Base-by-base conservation (phyloP, 2,797 vertebrate genomes). In the Lophius americanus region DNA sequence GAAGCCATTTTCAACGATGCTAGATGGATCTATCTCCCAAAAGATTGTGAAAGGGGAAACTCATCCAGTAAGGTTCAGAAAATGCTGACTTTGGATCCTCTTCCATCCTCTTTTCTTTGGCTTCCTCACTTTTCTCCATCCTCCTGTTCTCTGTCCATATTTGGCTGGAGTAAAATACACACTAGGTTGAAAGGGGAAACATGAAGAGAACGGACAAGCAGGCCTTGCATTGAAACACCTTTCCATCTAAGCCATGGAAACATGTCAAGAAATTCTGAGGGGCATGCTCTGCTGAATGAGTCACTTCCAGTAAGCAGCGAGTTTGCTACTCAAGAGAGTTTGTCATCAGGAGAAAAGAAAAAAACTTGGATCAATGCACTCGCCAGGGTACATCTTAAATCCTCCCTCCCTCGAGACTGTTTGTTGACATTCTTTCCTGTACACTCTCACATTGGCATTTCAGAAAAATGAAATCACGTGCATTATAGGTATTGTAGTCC, bases 231-330 rank as follows among this genome's bases (percentile, higher is more conserved):
- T 65, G 82, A 72, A 73, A 86, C 81, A 71, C 79, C 75, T 85
- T 82, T 79, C 74, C 67, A 75, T 78, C 81, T 59, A 44, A 52
- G 65, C 69, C 65, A 70, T 69, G 78, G 79, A 87, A 89, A 87
- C 73, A 80, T 79, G 71, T 81, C 39, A 52, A 81, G 73, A 53
- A 63, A 83, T 78, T 83, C 70, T 80, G 76, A 64, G 83, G 23
- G 76, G 70, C 46, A 66, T 65, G 54, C 51, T 58, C 66, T 57
- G 57, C 37, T 62, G 35, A 64, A 43, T 78, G 81, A 88, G 65
- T 89, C 84, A 88, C 65, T 88, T 90, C 83, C 87, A 85, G 87
- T 84, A 85, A 89, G 79, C 52, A 60, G 57, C 77, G 77, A 85
- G 64, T 76, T 79, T 79, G 78, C 65, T 66, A 39, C 82, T 78